Evolutionary conservation across 2,797 vertebrate genomes (phyloP), one percentile per base, ranked within the genome.

Genomic region (Varecia variegata): DNA sequence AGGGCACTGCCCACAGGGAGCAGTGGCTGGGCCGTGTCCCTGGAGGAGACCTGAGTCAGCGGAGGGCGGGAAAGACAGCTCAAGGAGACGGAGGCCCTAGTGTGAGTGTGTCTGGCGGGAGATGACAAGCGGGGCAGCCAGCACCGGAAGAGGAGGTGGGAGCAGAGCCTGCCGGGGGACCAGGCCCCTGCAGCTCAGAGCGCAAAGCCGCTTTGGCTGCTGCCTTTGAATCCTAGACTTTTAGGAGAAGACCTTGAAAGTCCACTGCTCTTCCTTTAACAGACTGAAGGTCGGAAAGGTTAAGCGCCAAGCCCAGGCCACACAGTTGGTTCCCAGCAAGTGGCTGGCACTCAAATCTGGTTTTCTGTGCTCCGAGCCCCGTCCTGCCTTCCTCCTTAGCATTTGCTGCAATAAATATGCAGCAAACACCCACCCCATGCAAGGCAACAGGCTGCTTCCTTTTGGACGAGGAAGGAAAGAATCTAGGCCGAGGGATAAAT

Each of bases 101-200:
- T 32, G 38, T 70, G 27, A 35, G 23, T 13, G 35, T n/a, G 20
- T 45, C 65, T 43, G 35, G 54, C 9, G 25, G 8, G 43, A 74
- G 62, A 47, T 38, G 17, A 70, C 1, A 56, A 45, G 8, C 1
- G 5, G 45, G 30, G 20, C 40, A 54, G 30, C 23, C 40, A 80
- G 12, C 62, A 35, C 35, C 0, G 7, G n/a, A 40, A 38, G 54
- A 21, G 20, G 32, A 65, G 32, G 81, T 7, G 13, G 40, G 18
- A 21, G 5, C 12, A 70, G 58, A 8, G 10, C 13, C 80, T 15
- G 56, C 12, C 17, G 17, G n/a, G n/a, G 38, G 27, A 7, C n/a
- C 32, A 0, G 13, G 17, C 10, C 2, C 38, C 27, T 74, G 68
- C 15, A 1, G n/a, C 47, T 52, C 0, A 3, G 77, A 27, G n/a